These are phyloP conservation scores for Anguilla pacifica DNA, from an alignment of 2,797 vertebrate genomes.

Conservation along the genomic window DNA sequence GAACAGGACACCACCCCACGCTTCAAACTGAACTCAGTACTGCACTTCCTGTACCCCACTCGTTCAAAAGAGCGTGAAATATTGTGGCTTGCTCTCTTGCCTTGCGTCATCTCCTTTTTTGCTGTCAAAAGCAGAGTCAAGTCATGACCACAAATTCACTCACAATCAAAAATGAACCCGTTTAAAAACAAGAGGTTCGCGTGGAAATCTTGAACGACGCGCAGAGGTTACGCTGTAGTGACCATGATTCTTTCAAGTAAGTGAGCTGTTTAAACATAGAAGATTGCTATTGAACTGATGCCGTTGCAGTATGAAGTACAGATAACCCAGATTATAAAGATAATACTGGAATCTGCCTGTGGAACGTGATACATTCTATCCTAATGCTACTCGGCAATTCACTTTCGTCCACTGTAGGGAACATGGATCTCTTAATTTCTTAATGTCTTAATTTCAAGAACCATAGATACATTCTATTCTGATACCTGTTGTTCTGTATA, in stretches of 20 bases:
- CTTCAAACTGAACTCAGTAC: background rate
- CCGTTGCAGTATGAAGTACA: background rate
- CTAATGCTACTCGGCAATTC: background rate
- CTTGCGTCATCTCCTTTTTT: conserved; percentile 47
- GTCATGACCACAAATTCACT: conserved; percentile 26
- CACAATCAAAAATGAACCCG: background rate
- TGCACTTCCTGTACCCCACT: conserved; percentile 21
- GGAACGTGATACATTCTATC: background rate
- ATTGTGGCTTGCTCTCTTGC: conserved; percentile 48
- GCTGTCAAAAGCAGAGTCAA: background rate
- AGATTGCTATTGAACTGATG: background rate
- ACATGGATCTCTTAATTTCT: background rate
- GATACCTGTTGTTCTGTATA: background rate
- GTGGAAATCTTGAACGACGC: background rate
- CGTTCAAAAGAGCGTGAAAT: conserved; percentile 29
- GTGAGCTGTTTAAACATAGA: conserved; percentile 24
- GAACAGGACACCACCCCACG: background rate
- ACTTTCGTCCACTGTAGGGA: too few species aligned
- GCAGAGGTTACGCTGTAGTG: background rate
- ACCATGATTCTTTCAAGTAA: conserved; percentile 66
- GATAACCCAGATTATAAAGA: background rate
- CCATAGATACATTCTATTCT: background rate
- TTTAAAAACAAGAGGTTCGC: conserved; percentile 30
- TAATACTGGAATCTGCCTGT: background rate
- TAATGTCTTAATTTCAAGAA: background rate